Base-by-base conservation (phyloP, 1,140 invertebrate genomes). In the Camponotus vicinus region DNA sequence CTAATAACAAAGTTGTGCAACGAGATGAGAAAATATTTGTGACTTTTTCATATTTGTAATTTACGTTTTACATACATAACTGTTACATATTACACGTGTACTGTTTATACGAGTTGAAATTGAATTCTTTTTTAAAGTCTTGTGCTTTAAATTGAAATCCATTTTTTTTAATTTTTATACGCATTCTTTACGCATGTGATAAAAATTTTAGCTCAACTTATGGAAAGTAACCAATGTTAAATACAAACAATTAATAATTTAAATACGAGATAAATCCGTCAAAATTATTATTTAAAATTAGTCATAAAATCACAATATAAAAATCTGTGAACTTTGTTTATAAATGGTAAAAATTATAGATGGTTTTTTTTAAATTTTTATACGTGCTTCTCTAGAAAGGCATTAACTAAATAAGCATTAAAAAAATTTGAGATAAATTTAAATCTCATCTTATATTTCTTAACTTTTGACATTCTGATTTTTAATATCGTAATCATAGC, bases 1-100 rank as follows among this genome's bases (percentile, higher is more conserved):
- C 0, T 78, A 78, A 79, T 67, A 67, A 67, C 13, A 67, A 79
- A 79, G 63, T 67, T 67, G 11, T 52, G 3, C 1, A 11, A 37
- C 2, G 18, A 78, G n/a, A n/a, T 11, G 11, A 3, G 11, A 37
- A 79, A 79, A 66, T n/a, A 67, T 66, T 45, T 0, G 55, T 40
- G n/a, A 5, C 4, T 78, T 49, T 18, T 78, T 78, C 40, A 78
- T 66, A 66, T 49, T 78, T 21, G 5, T 52, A 34, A 78, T 77
- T 21, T 64, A n/a, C 27, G 27, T 27, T 49, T 78, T 37, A 77
- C 27, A 18, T 27, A 77, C 45, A 49, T 34, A 45, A 34, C 40
- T 34, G 18, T 11, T 45, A 64, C 40, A 34, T 34, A 64, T 21
- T 21, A 8, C 3, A 64, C 8, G 21, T 18, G 3, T 18, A 11